Base-by-base conservation (phyloP, 2,888 invertebrate species). In the Creontiades dilutus region DNA sequence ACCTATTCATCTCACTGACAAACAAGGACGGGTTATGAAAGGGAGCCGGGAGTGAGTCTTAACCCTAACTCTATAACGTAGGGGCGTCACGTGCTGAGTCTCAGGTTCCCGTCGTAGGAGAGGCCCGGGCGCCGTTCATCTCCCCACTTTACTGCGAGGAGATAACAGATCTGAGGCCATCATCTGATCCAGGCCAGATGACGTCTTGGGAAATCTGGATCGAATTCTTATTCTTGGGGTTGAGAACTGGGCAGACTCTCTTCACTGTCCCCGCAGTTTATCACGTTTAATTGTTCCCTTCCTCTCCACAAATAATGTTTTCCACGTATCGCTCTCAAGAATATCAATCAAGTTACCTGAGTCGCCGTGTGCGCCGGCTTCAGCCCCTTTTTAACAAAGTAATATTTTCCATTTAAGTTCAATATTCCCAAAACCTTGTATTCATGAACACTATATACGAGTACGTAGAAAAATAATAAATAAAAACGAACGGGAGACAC, bases 121-220 rank as follows among this genome's bases (percentile, higher is more conserved):
- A 68, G 68, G 27, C 23, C 68, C 23, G 47, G 78, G 78, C 78
- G 78, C 78, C 78, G 47, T 78, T 47, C 78, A 78, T 78, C 78
- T 78, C 78, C 47, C 78, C 78, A 46, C 78, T 78, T 78, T 78
- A 78, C 78, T 78, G 78, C 78, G 46, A 19, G n/a, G 5, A 78
- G 78, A 78, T 78, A 78, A 78, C 78, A 46, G 46, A 78, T 78
- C 78, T 9, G 78, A 37, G 46, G 78, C 23, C 78, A 37, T 78
- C 78, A 78, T 37, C 47, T 78, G 78, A 78, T 78, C 68, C 68
- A 68, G 68, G 78, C 78, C 78, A 78, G 78, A 78, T 78, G 78
- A 78, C 78, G 28, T 78, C 78, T 78, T 78, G 78, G 78, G 78
- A 78, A 78, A 78, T 78, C 78, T 78, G 78, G 78, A 46, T 78